Conservation (phyloP, 2,113 vertebrate species). For the Chrysemys picta region DNA sequence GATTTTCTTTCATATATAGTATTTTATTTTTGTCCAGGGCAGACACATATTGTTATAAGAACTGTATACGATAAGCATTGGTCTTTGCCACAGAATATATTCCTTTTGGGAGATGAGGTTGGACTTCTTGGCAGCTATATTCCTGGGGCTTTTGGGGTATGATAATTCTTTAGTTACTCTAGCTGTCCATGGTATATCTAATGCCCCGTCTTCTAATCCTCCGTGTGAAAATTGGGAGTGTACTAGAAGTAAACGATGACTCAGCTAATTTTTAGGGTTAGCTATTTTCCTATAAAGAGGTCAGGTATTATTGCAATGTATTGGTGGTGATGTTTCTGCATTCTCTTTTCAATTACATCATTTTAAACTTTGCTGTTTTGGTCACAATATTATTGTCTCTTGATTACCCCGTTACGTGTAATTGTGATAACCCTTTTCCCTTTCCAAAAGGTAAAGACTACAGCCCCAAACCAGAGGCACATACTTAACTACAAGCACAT, state of each 20-base stretch:
- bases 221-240: background rate
- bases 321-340: background rate
- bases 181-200: background rate
- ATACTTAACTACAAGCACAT: background rate
- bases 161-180: background rate
- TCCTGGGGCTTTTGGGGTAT: background rate
- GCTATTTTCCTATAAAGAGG: background rate
- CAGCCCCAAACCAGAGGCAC: fast-evolving
- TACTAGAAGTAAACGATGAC: background rate
- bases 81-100: background rate
- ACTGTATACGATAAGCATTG: background rate
- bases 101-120: background rate
- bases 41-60: background rate
- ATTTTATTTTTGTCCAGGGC: background rate
- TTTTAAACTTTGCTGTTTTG: background rate
- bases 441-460: background rate
- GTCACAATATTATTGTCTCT: background rate
- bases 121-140: background rate
- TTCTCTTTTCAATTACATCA: background rate
- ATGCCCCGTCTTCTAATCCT: background rate
- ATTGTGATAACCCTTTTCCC: background rate
- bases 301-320: background rate
- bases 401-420: background rate
- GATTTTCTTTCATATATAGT: background rate
- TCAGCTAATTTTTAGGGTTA: background rate